Evolutionary conservation across 2,797 vertebrate genomes (phyloP).

Genomic region (Poecilia gillii): DNA sequence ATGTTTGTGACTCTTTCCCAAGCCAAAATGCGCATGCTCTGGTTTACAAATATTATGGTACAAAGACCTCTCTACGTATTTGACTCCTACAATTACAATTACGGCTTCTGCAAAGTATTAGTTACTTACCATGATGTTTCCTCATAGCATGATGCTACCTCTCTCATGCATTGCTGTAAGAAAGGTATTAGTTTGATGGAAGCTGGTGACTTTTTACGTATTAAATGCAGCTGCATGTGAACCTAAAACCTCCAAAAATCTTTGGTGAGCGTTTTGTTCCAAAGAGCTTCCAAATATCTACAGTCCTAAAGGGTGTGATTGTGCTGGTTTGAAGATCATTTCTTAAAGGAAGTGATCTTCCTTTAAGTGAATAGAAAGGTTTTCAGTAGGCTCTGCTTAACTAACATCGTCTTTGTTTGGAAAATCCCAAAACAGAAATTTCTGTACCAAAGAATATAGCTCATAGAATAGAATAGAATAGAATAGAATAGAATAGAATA

Average conservation of each 20-base stretch:
- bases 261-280: not conserved
- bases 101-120: not conserved
- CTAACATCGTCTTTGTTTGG: not conserved
- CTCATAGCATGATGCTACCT: not conserved
- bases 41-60: not conserved
- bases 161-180: not conserved
- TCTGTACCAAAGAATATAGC: not conserved
- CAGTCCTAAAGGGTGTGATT: not conserved
- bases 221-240: not conserved
- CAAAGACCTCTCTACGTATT: constrained; percentile 1
- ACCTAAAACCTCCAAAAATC: not conserved
- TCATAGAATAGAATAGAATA: not conserved
- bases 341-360: not conserved
- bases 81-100: not conserved
- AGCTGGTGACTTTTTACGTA: not conserved
- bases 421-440: not conserved
- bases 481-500: not conserved
- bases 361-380: not conserved
- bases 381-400: not conserved
- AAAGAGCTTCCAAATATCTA: not conserved
- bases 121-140: not conserved
- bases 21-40: not conserved
- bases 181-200: not conserved
- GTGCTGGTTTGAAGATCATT: not conserved
- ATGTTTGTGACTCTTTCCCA: constrained; percentile 5